These are phyloP conservation scores for Asobara japonica DNA, from an alignment of 1,140 invertebrate genomes.

Conservation along the genomic window DNA sequence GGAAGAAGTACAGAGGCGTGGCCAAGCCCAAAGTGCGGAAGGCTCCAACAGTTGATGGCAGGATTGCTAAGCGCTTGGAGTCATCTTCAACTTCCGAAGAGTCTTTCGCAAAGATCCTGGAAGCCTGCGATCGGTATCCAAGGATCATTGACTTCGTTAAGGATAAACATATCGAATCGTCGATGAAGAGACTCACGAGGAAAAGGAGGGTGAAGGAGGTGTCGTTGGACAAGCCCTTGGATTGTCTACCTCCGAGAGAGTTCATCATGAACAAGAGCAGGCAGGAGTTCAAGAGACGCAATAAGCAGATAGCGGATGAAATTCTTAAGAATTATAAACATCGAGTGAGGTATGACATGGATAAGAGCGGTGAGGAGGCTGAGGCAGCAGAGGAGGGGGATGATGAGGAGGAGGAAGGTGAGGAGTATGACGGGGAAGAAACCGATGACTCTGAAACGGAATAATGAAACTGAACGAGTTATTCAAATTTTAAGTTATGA, in stretches of 20 bases:
- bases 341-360: conserved; percentile 16
- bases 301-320: conserved; percentile 37
- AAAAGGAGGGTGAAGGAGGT: not conserved
- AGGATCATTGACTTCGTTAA: conserved; percentile 48
- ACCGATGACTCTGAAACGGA: not conserved
- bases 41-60: conserved; percentile 30
- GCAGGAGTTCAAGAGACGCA: conserved; percentile 34
- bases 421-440: not conserved
- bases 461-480: too few species aligned
- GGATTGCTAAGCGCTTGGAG: not conserved
- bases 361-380: not conserved
- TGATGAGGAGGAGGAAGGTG: not conserved
- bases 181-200: conserved; percentile 20
- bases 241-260: conserved; percentile 30
- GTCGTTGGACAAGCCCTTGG: conserved; percentile 22
- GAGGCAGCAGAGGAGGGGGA: not conserved
- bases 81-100: conserved; percentile 5
- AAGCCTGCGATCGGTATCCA: conserved; percentile 46
- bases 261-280: conserved; percentile 44
- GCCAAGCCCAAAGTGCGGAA: conserved; percentile 25
- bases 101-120: conserved; percentile 30
- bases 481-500: too few species aligned
- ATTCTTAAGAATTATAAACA: conserved; percentile 44
- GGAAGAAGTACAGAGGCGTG: conserved; percentile 47
- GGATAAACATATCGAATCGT: not conserved